A percentile compares a stretch with the other conserved stretches of the same genome.
These are phyloP conservation scores for Salvelinus alpinus DNA, from an alignment of 2,113 vertebrate genomes.

Conservation along the genomic window DNA sequence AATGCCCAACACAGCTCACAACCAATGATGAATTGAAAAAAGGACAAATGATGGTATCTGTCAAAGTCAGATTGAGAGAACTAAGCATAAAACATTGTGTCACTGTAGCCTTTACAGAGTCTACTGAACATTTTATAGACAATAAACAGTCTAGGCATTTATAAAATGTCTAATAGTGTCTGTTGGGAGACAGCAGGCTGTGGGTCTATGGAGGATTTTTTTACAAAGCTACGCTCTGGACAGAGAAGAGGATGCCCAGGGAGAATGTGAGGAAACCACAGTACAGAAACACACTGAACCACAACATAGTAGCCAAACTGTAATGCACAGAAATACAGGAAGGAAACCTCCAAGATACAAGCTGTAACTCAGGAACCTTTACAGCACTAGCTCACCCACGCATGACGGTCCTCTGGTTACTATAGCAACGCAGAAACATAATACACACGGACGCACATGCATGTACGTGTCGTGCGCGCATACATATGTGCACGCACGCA, in stretches of 20 bases:
- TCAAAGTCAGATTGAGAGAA: no score
- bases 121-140: no score
- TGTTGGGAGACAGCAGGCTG: no score
- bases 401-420: constrained; percentile 48
- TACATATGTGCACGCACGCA: neutral
- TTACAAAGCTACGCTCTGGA: neutral
- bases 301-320: neutral
- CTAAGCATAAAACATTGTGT: no score
- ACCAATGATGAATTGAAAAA: no score
- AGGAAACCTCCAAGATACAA: constrained; percentile 30
- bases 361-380: constrained; percentile 39
- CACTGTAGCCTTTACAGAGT: no score
- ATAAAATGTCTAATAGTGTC: no score
- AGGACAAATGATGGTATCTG: no score
- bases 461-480: neutral
- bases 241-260: constrained; percentile 21
- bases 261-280: constrained; percentile 5
- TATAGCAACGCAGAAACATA: constrained; percentile 56
- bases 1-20: no score
- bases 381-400: constrained; percentile 42
- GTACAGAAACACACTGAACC: constrained; percentile 25
- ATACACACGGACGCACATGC: constrained; percentile 13
- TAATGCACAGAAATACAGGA: constrained; percentile 41
- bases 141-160: no score
- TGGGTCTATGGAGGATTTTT: neutral